Evolutionary conservation across 2,113 vertebrate species (phyloP), one percentile per base, ranked within the genome.

Genomic region (Ahaetulla prasina): DNA sequence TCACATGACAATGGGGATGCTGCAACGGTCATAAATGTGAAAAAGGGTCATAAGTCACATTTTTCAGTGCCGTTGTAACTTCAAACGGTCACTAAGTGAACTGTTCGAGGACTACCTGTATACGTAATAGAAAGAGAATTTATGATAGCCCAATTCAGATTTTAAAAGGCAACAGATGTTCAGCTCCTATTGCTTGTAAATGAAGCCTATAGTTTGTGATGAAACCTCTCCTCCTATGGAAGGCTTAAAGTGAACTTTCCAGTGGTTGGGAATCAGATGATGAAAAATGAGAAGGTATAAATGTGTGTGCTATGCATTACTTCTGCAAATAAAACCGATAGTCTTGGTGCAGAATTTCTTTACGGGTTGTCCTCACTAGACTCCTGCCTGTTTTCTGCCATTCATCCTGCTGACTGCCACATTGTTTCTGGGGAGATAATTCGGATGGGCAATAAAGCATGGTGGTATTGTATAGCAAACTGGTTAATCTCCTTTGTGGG

Each of bases 401-500:
- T 12, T n/a, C 8, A 47, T 55, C 60, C 35, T 43, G 74, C 74
- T 80, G 74, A 22, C 3, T 92, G 63, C 27, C 12, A n/a, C 50
- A 27, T 80, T 22, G 1, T 89, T 8, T 52, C 50, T 12, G 53
- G 63, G 85, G 85, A 88, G 57, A 27, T 3, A 9, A 84, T 84
- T 55, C 11, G 49, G 30, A 22, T n/a, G 39, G 87, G 39, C 91
- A 89, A 30, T 57, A 52, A 84, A 89, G 50, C 3, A 52, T 11
- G 27, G 8, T 85, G 74, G 88, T n/a, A 50, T 89, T 89, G 53
- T 92, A 85, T 92, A 80, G 43, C 88, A 50, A 89, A 45, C 68
- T 47, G 74, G 30, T 89, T 92, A 89, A 92, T 89, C 87, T 50
- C 10, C 68, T 85, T 54, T 39, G 68, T 57, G 87, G 88, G 92